Base-by-base conservation (phyloP, 2,113 vertebrate genomes). In the Charina bottae region DNA sequence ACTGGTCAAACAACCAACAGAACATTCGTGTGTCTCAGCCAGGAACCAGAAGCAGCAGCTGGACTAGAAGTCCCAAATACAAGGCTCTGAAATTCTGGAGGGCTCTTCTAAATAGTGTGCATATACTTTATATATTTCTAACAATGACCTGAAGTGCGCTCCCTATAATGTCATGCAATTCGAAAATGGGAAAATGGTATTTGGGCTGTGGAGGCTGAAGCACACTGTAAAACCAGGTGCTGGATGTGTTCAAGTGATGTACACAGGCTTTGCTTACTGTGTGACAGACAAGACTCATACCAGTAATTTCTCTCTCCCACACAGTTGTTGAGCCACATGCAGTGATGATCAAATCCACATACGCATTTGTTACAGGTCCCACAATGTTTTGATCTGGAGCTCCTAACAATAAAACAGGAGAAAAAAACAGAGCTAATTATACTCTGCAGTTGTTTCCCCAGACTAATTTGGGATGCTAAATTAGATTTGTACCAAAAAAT, bases 281-380 rank as follows among this genome's bases (percentile, higher is more conserved):
- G 4, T 53, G 55, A 59, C 4, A 37, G 42, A 5, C 13, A 90
- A 86, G 68, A 23, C 72, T 91, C 96, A 94, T 95, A 99, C 99
- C 98, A 98, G 96, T 99, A 99, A 97, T 99, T 99, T 90, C 99
- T 98, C 95, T 99, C 98, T 13, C 99, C 99, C 92, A 99, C 99
- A 62, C 99, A 99, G 97, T 99, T 99, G 98, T 99, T 99, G 90
- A 99, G 98, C 99, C 99, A 99, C 90, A 99, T 98, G 96, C 99
- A 99, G 96, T 99, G 99, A 96, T 99, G 99, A 95, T 99, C 99
- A 85, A 99, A 99, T 95, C 98, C 98, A 58, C 98, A 98, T 0
- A 99, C 99, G 78, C 99, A 99, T 85, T 99, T 99, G 96, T 99
- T 99, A 97, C 99, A 99, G 84, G 98, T 97, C 64, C 98, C 99